Base-by-base conservation (phyloP, 2,888 invertebrate species). In the Frankliniella intonsa region DNA sequence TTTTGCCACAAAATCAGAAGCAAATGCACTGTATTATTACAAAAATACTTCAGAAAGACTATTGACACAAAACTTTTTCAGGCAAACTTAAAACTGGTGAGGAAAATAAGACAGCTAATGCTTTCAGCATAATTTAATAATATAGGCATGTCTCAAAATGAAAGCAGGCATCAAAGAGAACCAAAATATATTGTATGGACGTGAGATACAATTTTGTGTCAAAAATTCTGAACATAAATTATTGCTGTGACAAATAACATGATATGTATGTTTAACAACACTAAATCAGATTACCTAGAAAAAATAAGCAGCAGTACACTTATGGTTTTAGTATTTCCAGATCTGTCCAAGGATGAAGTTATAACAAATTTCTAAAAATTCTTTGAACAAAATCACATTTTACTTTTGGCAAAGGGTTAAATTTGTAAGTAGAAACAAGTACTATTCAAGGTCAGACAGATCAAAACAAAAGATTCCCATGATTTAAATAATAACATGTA, bases 191-290 rank as follows among this genome's bases (percentile, higher is more conserved):
- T 3, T 38, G 38, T 2, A 38, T 38, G 2, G 38, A 38, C 2
- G 3, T 38, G 38, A 38, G 3, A 38, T 5, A 38, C 38, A 38
- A 38, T 38, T 38, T 38, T 38, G 38, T 3, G 38, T 38, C 38
- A 38, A n/a, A n/a, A n/a, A n/a, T 38, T 38, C 38, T 38, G 38
- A 38, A 38, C 2, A 38, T 3, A 5, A 38, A 38, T 38, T 38
- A 38, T 38, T 76, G 69, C 69, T 76, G 25, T 76, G 69, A 22
- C 69, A 76, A 76, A 25, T 76, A 25, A 76, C 69, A 76, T 76
- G 25, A 22, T 14, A 55, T 55, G 55, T 19, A 38, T 38, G 38
- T 38, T 38, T 38, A 38, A 38, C 38, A 38, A 38, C 38, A 38
- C 38, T 38, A 38, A 38, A 2, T 38, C 38, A 38, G 38, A 38